Evolutionary conservation across 2,888 invertebrate species (phyloP), one percentile per base, ranked within the genome.

Genomic region (Axea sp.): DNA sequence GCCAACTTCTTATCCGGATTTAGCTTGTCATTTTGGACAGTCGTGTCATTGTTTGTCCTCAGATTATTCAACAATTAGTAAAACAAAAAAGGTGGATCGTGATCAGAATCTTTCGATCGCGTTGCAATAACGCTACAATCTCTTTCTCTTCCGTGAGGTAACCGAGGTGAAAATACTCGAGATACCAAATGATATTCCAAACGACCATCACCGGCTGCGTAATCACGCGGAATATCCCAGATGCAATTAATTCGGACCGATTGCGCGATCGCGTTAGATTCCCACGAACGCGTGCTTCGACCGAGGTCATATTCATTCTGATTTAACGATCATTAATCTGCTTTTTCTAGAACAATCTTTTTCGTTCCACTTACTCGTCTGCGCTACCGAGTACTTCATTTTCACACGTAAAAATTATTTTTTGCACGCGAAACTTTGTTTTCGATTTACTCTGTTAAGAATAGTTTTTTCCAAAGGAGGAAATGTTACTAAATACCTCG

Each of bases 91-190:
- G 45, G 6, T 17, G 15, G 28, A 39, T 47, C 67, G 57, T 57
- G 45, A 65, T 65, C 14, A 45, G 30, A 43, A 65, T 55, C 0
- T 7, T 4, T n/a, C 30, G 22, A 41, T 43, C 24, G 22, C 2
- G 14, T 43, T 22, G 51, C 26, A 47, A 19, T 30, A 19, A 35
- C 19, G 24, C 45, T 30, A 49, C 68, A 69, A 51, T 69, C 69
- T 60, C 67, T 59, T 71, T 71, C 59, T 64, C 57, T 60, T 65
- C 57, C 60, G 49, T 57, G 59, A 60, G 55, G 62, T 68, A 73
- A 73, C 55, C 49, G 43, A 19, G 35, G 51, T 49, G 73, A 60
- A 73, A 73, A 71, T 39, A 26, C 49, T 28, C n/a, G 12, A 12
- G 9, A 53, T 41, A 19, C 11, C 51, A 65, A 57, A 64, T 55